Percentiles rank a stretch among this genome's conserved stretches.
Conservation (phyloP, 2,113 vertebrate species). For the Caranx ignobilis region DNA sequence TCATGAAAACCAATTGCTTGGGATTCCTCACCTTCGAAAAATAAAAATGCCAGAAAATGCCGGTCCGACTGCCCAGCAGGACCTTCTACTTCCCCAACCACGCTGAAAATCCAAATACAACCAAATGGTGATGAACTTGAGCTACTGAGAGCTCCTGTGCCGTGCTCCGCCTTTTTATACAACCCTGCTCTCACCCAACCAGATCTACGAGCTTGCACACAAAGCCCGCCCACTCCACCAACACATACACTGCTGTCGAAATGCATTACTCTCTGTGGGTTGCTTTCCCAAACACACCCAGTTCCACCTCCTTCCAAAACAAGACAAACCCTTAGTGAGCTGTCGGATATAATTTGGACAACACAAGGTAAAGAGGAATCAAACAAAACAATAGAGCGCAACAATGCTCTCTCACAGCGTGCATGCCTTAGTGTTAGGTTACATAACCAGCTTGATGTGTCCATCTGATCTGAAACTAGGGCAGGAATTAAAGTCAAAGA, state of each 20-base stretch:
- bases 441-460: slow-evolving; percentile 30
- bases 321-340: slow-evolving; percentile 24
- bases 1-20: slow-evolving; percentile 13
- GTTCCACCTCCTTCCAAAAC: slow-evolving; percentile 41
- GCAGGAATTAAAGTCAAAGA: slow-evolving; percentile 24
- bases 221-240: slow-evolving; percentile 56
- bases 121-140: slow-evolving; percentile 48
- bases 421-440: slow-evolving; percentile 35
- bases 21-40: slow-evolving; percentile 64
- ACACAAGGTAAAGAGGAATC: slow-evolving; percentile 8
- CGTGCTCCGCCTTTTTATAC: slow-evolving; percentile 79
- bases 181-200: slow-evolving; percentile 71
- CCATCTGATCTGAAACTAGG: slow-evolving; percentile 19
- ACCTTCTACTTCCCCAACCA: slow-evolving; percentile 28
- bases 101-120: slow-evolving; percentile 38
- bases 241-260: slow-evolving; percentile 71
- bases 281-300: slow-evolving; percentile 38
- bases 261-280: slow-evolving; percentile 73
- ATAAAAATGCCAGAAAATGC: neutral
- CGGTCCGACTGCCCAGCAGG: slow-evolving; percentile 2
- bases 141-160: slow-evolving; percentile 43
- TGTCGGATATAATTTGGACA: slow-evolving; percentile 19
- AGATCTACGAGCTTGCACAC: slow-evolving; percentile 57
- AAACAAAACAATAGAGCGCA: neutral
- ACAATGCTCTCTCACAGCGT: neutral